Percentiles rank a stretch among this genome's conserved stretches.
Conservation (phyloP, 2,888 invertebrate genomes). For the Escarpia spicata region DNA sequence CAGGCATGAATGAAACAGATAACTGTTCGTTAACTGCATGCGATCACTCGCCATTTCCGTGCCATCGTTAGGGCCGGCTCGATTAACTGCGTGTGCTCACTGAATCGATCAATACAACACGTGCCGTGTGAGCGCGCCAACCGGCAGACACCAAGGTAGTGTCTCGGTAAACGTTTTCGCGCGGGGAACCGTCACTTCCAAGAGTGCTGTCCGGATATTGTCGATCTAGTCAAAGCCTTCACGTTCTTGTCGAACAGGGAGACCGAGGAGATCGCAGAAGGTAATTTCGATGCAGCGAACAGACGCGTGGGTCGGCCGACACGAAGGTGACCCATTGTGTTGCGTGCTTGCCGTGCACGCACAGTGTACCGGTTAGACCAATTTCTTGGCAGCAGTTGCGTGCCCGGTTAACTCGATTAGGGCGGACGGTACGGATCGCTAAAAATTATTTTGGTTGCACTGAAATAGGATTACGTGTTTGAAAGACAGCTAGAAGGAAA, state of each 20-base stretch:
- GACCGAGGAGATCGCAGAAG: not conserved
- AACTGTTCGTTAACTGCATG: not conserved
- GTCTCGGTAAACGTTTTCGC: not conserved
- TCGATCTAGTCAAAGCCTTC: not conserved
- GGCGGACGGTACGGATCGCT: not conserved
- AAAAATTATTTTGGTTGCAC: not conserved
- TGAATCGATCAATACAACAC: not conserved
- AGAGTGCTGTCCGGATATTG: not conserved
- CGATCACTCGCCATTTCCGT: not conserved
- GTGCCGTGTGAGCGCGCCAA: not conserved
- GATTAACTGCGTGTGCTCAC: not conserved
- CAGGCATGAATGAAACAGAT: not conserved
- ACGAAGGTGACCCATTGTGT: not conserved
- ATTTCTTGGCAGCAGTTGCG: not conserved
- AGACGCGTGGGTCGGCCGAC: not conserved
- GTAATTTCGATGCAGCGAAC: not conserved
- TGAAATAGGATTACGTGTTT: not conserved
- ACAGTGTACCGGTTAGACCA: not conserved
- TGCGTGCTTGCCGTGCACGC: not conserved
- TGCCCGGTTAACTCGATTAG: not conserved
- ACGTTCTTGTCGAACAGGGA: not conserved
- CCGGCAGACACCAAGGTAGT: not conserved
- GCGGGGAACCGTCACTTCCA: not conserved
- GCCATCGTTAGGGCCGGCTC: not conserved
- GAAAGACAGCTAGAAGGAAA: not conserved